Base-by-base conservation (phyloP, 2,797 vertebrate species). In the Gephyroberyx darwinii region DNA sequence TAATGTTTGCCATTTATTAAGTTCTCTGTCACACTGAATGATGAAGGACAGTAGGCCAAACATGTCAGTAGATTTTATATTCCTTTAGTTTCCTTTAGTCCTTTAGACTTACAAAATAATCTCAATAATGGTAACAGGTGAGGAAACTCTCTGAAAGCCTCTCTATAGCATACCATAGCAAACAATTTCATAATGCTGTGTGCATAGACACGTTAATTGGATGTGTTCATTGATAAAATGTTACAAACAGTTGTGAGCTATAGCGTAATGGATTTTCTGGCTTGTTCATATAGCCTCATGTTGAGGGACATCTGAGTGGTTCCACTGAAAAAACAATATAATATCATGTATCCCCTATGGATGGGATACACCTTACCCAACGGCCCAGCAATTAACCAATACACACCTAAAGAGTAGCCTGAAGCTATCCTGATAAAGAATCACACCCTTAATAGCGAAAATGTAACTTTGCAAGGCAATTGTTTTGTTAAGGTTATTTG, bases 261-360 rank as follows among this genome's bases (percentile, higher is more conserved):
- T 17, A 74, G 63, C 33, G 60, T 77, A 63, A 79, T 51, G 59
- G 60, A 61, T 75, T 77, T 80, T 17, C 62, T 66, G 62, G 58
- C 65, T 57, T 65, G 67, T 45, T 45, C 14, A 45, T 45, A 16
- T 16, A 45, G 14, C 13, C 58, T 65, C 55, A 78, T 55, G 51
- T 9, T 66, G 56, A 45, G 14, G 13, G 14, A 71, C 47, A 61
- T 78, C 82, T 56, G 64, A 71, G 45, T 16, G 53, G 17, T 52
- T 71, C 20, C 1, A 33, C 59, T 53, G 13, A 55, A 68, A 73
- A 69, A 19, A 5, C 13, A 68, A 73, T 68, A 22, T 5, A 16
- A 75, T 61, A 48, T 47, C 60, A 48, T n/a, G 74, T 45, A 51
- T 26, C 26, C 26, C 26, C 2, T 26, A 26, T 17, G 20, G 10